A percentile compares a stretch with the other conserved stretches of the same genome.
These are phyloP conservation scores for Reticulitermes lucifugus DNA, from an alignment of 2,888 invertebrate genomes.

Conservation along the genomic window DNA sequence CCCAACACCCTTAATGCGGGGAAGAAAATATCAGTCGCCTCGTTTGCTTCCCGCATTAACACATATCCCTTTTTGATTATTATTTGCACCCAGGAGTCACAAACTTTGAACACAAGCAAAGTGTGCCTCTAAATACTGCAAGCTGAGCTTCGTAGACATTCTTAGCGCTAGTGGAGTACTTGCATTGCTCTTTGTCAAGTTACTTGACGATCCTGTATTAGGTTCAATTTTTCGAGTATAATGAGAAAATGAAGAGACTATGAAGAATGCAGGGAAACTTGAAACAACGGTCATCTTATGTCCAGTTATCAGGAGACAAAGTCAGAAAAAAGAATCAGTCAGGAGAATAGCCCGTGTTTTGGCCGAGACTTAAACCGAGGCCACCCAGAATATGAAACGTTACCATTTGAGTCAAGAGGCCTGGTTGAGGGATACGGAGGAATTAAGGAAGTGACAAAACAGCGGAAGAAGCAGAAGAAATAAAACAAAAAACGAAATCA, in stretches of 20 bases:
- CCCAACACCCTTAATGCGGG: background rate
- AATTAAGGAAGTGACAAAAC: background rate
- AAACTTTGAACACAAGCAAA: background rate
- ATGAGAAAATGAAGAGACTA: no score
- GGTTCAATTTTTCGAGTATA: no score
- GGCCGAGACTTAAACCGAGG: no score
- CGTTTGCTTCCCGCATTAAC: background rate
- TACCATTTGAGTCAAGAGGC: no score
- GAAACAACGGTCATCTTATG: no score
- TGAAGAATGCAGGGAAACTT: no score
- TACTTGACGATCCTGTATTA: no score
- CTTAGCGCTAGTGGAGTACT: background rate
- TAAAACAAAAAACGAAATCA: background rate
- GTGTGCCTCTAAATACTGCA: background rate
- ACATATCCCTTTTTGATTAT: constrained; percentile 16
- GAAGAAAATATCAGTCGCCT: constrained; percentile 5
- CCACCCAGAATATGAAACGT: no score
- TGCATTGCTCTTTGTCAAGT: no score
- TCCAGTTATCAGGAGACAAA: no score
- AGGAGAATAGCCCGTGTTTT: no score
- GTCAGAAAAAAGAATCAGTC: no score
- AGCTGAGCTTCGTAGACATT: background rate
- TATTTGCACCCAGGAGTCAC: background rate
- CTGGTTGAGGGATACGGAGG: background rate
- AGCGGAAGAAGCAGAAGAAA: background rate